Evolutionary conservation across 2,113 vertebrate genomes (phyloP).

Genomic region (Planiliza haematocheilus): DNA sequence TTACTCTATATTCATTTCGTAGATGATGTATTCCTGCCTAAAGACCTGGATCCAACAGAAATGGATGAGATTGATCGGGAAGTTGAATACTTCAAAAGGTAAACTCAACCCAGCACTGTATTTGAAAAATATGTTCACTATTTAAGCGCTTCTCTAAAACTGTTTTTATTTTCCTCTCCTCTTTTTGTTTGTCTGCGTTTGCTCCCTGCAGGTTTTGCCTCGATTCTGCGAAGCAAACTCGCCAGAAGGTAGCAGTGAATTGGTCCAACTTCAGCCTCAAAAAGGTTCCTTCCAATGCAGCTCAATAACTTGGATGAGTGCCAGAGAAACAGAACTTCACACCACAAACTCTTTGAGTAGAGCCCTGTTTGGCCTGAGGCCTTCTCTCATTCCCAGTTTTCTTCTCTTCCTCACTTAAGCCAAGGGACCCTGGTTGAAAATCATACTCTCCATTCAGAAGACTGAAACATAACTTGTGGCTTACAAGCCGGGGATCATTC

Average conservation of each 20-base stretch:
- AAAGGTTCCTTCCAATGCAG: constrained; percentile 95
- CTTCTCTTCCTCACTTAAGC: constrained; percentile 72
- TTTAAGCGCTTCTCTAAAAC: not conserved
- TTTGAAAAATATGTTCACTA: not conserved
- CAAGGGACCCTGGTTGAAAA: constrained; percentile 75
- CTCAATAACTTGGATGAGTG: constrained; percentile 88
- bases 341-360: constrained; percentile 74
- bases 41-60: constrained; percentile 93
- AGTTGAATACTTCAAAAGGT: constrained; percentile 99
- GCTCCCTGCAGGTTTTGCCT: constrained; percentile 91
- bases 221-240: constrained; percentile 98
- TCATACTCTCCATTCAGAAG: constrained; percentile 71
- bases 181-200: constrained; percentile 6
- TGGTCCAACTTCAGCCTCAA: constrained; percentile 99
- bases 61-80: constrained; percentile 99
- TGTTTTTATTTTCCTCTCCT: not conserved
- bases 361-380: constrained; percentile 74
- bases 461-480: constrained; percentile 65
- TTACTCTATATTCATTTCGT: constrained; percentile 8
- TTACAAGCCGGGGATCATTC: constrained; percentile 60
- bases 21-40: constrained; percentile 99
- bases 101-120: not conserved
- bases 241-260: constrained; percentile 98
- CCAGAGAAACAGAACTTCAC: constrained; percentile 55
- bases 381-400: constrained; percentile 75